phyloP scores from a whole-genome alignment of 2,888 invertebrate genomes.

The Scaeva pyrastri region DNA sequence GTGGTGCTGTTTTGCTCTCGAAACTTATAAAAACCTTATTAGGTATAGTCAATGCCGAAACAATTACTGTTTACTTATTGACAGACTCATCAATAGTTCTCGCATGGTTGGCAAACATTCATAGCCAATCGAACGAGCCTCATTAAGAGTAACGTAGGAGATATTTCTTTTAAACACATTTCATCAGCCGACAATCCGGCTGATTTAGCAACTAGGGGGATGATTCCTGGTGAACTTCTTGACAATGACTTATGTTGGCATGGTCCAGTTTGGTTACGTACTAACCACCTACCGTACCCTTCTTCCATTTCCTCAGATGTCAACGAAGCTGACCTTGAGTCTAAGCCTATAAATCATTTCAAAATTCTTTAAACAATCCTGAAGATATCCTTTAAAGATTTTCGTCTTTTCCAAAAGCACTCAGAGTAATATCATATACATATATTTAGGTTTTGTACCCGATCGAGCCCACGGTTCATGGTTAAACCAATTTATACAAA shows the following conservation, averaged over 20 bases:
- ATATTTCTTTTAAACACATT: conserved; percentile 56
- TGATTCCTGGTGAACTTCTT: too few relatives aligned
- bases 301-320: background rate
- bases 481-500: background rate
- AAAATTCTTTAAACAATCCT: too few relatives aligned
- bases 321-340: conserved; percentile 31
- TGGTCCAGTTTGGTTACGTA: conserved; percentile 48
- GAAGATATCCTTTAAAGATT: conserved; percentile 34
- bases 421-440: too few relatives aligned
- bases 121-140: conserved; percentile 55
- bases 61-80: conserved; percentile 15
- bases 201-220: conserved; percentile 57
- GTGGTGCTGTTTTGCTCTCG: conserved; percentile 60
- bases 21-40: conserved; percentile 26
- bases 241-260: conserved; percentile 64
- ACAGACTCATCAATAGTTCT: too few relatives aligned
- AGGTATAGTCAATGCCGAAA: background rate
- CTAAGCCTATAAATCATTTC: conserved; percentile 33
- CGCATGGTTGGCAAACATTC: conserved; percentile 49
- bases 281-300: conserved; percentile 37
- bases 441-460: conserved; percentile 37
- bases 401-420: too few relatives aligned
- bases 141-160: conserved; percentile 43
- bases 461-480: background rate
- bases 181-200: conserved; percentile 53